Conservation (phyloP, 2,797 vertebrate species). For the Enteromius thamalakanensis region DNA sequence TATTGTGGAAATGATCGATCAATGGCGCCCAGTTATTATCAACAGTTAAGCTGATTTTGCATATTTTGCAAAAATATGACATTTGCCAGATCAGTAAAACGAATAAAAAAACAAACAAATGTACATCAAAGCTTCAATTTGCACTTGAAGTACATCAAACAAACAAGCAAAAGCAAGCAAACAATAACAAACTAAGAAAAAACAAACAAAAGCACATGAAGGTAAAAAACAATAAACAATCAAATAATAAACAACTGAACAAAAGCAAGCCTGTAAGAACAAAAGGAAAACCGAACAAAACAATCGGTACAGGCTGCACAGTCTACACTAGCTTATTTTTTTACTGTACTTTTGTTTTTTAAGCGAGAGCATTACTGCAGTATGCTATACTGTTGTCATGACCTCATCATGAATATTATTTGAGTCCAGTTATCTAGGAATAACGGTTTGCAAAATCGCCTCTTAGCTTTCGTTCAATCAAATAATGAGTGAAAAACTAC, state of each 20-base stretch:
- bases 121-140: not conserved
- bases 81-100: not conserved
- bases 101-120: not conserved
- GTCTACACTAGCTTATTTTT: not conserved
- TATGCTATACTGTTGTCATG: not conserved
- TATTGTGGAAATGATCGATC: not conserved
- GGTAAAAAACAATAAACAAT: not conserved
- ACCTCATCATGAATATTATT: not conserved
- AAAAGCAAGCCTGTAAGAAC: not conserved
- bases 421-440: not conserved
- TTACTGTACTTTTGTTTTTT: not conserved
- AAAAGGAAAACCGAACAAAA: not conserved
- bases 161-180: too few species aligned
- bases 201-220: not conserved
- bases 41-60: not conserved
- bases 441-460: not conserved
- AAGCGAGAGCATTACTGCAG: not conserved
- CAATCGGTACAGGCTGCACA: not conserved
- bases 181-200: not conserved
- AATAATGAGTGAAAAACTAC: not conserved
- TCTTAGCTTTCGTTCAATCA: not conserved
- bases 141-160: not conserved
- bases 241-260: not conserved
- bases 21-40: not conserved
- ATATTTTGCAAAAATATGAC: not conserved